A percentile compares a stretch with the other conserved stretches of the same genome.
Conservation (phyloP, 2,113 vertebrate genomes). For the Odocoileus virginianus region DNA sequence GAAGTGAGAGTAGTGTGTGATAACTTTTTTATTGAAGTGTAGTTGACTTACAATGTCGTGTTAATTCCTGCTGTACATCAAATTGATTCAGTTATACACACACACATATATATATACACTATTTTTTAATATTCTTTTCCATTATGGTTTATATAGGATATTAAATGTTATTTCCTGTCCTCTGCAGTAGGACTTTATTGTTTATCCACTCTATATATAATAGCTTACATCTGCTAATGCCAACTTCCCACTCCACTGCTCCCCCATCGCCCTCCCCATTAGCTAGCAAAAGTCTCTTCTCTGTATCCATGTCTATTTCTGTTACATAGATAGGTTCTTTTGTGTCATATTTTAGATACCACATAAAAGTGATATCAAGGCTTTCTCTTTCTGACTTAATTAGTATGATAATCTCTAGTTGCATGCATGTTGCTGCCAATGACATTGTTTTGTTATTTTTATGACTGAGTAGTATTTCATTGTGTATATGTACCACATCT, state of each 20-base stretch:
- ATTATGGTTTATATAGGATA: neutral
- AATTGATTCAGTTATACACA: neutral
- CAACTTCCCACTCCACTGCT: neutral
- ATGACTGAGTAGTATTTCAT: neutral
- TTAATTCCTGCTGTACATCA: neutral
- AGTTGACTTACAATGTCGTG: neutral
- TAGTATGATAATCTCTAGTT: neutral
- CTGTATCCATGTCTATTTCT: neutral
- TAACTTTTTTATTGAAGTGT: neutral
- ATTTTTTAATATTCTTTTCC: neutral
- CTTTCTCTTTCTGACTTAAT: neutral
- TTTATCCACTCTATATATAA: neutral
- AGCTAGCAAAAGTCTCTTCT: neutral
- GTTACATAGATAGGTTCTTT: neutral
- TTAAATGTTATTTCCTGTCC: neutral
- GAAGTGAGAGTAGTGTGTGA: neutral
- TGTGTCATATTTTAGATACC: neutral
- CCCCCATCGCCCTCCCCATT: fast-evolving
- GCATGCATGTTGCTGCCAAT: neutral
- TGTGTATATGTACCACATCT: neutral
- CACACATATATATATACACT: neutral
- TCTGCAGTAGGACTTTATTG: neutral
- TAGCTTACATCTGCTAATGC: neutral
- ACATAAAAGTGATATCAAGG: neutral
- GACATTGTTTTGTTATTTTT: neutral